Base-by-base conservation (phyloP, 2,888 invertebrate genomes). In the Psylliodes chrysocephalus region DNA sequence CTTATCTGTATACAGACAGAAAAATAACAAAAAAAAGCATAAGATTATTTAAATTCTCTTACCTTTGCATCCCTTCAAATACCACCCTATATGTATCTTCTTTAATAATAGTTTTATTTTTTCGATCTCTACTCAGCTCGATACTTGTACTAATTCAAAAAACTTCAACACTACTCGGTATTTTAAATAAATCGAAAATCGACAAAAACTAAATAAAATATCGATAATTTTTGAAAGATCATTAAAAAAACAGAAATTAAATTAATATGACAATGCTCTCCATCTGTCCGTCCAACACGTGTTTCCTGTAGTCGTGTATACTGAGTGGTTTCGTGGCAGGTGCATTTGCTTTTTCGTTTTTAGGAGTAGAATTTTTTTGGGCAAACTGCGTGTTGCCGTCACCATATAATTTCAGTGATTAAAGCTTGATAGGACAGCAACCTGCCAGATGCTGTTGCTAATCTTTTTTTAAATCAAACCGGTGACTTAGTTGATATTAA, bases 331-430 rank as follows among this genome's bases (percentile, higher is more conserved):
- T 60, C 49, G 44, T 61, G 72, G 73, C 76, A 77, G 76, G 75
- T 77, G 76, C 61, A 64, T 14, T 55, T 57, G 55, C 64, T 60
- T 63, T 71, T 64, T 66, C 63, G 74, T 71, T 69, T n/a, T 74
- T 71, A 73, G 73, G n/a, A 42, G 7, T 42, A 42, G 2, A n/a
- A 12, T 74, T 69, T 73, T n/a, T 69, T 60, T 70, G 71, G 65
- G 69, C 64, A 56, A 60, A 65, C 75, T n/a, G 74, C 75, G 75
- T 75, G 77, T 74, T 75, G 75, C 71, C 71, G 49, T 69, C 46
- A 46, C 46, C 64, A 66, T 72, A 72, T 76, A 75, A 76, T 75
- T 76, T 74, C 73, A 72, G 68, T 73, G 73, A 75, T 74, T 74
- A 74, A 71, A 71, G 68, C 71, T 73, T 69, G 72, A 69, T 69